A percentile compares a stretch with the other conserved stretches of the same genome.
Evolutionary conservation across 2,888 invertebrate species (phyloP).

Genomic region (Choreutis nemorana): DNA sequence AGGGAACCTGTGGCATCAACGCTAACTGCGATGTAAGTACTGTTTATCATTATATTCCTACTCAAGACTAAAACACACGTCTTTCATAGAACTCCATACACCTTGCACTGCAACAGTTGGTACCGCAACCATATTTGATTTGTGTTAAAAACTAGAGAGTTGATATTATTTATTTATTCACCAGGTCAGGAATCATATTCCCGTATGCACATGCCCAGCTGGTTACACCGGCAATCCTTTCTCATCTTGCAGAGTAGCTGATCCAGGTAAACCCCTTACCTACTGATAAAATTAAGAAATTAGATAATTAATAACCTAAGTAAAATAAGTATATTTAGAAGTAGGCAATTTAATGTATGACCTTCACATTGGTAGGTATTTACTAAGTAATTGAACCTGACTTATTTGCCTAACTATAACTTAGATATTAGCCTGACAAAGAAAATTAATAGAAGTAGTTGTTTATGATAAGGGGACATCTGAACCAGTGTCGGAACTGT

Average conservation of each 20-base stretch:
- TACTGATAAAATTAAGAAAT: too few species aligned
- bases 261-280: slow-evolving; percentile 70
- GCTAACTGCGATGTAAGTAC: slow-evolving; percentile 76
- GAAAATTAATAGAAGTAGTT: too few species aligned
- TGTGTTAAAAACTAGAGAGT: neutral
- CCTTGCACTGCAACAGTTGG: too few species aligned
- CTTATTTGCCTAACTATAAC: slow-evolving; percentile 4
- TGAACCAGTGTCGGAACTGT: too few species aligned
- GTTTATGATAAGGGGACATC: too few species aligned
- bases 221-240: slow-evolving; percentile 85
- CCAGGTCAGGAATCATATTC: slow-evolving; percentile 75
- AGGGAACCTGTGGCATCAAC: slow-evolving; percentile 76
- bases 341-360: too few species aligned
- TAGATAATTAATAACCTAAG: too few species aligned
- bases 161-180: too few species aligned
- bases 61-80: too few species aligned
- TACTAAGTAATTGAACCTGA: slow-evolving; percentile 1
- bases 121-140: neutral
- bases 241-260: slow-evolving; percentile 72
- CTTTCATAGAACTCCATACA: neutral
- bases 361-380: too few species aligned
- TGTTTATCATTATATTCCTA: slow-evolving; percentile 4
- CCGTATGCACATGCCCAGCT: slow-evolving; percentile 79
- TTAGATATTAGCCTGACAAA: too few species aligned
- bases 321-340: too few species aligned